These are phyloP conservation scores for Pocillopora verrucosa DNA, from an alignment of 64 coral and sea anemone species.

Conservation along the genomic window DNA sequence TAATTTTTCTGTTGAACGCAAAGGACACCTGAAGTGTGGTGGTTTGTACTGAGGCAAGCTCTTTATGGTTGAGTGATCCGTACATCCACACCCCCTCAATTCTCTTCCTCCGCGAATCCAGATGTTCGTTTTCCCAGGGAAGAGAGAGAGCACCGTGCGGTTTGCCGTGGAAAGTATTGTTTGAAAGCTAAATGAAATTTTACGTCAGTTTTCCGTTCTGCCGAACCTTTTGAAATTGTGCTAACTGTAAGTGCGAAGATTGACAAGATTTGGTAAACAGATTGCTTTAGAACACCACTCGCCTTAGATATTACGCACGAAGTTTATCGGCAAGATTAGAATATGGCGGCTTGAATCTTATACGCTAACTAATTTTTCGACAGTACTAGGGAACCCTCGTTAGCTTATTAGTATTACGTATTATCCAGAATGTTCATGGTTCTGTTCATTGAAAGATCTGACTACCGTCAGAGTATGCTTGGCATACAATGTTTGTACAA, in stretches of 20 bases:
- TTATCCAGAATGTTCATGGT: not conserved
- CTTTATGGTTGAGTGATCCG: not conserved
- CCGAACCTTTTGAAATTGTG: not conserved
- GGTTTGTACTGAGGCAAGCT: constrained; percentile 1
- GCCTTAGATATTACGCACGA: not conserved
- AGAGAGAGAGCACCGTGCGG: not conserved
- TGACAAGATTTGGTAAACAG: not conserved
- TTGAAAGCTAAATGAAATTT: constrained; percentile 18
- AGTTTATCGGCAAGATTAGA: not conserved
- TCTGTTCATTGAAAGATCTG: no score
- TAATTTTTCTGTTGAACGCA: constrained; percentile 37
- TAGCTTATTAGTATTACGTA: not conserved
- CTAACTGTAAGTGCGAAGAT: not conserved
- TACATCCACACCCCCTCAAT: constrained; percentile 10
- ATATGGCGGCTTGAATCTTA: not conserved
- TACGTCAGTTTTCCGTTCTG: not conserved
- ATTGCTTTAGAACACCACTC: not conserved
- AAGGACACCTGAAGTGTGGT: constrained; percentile 37
- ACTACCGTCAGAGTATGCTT: no score
- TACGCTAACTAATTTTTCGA: no score
- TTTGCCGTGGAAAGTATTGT: constrained; percentile 27
- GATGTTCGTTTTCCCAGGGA: constrained; percentile 49
- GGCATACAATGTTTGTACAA: no score
- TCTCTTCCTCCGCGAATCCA: not conserved
- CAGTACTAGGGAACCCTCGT: not conserved